phyloP scores from a whole-genome alignment of 2,888 invertebrate species.

The Brassicogethes aeneus region DNA sequence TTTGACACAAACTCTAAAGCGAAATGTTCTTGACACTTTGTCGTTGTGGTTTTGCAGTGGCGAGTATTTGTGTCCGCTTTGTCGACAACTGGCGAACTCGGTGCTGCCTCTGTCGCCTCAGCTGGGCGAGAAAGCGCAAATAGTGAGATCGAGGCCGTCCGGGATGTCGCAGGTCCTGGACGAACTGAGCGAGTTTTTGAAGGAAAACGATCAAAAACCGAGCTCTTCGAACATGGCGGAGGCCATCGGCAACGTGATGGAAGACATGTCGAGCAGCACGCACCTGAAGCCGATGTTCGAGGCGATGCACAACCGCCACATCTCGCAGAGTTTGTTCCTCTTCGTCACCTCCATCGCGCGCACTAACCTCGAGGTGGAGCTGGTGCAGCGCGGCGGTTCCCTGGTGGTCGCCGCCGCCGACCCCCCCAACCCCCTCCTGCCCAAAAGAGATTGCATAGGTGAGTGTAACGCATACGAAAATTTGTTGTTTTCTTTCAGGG shows the following conservation, averaged over 20 bases:
- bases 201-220: constrained; percentile 59
- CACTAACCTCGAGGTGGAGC: constrained; percentile 87
- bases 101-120: constrained; percentile 77
- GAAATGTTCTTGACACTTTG: constrained; percentile 1
- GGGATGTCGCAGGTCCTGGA: constrained; percentile 42
- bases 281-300: constrained; percentile 72
- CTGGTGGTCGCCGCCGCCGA: constrained; percentile 41
- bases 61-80: constrained; percentile 92
- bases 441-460: constrained; percentile 75
- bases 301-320: constrained; percentile 54
- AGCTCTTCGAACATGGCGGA: constrained; percentile 66
- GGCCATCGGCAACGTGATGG: constrained; percentile 89
- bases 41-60: constrained; percentile 44
- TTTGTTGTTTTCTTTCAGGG: too few species aligned
- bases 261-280: constrained; percentile 85
- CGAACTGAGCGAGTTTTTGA: constrained; percentile 52
- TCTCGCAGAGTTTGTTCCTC: constrained; percentile 69
- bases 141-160: constrained; percentile 50
- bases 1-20: too few species aligned
- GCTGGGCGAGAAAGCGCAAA: constrained; percentile 55
- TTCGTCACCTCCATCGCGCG: constrained; percentile 85
- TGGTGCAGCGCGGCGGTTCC: constrained; percentile 83
- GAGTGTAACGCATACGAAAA: constrained; percentile 27
- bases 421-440: constrained; percentile 53
- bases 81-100: constrained; percentile 84